Evolutionary conservation across 2,113 vertebrate genomes (phyloP).

Genomic region (Labeo rohita): DNA sequence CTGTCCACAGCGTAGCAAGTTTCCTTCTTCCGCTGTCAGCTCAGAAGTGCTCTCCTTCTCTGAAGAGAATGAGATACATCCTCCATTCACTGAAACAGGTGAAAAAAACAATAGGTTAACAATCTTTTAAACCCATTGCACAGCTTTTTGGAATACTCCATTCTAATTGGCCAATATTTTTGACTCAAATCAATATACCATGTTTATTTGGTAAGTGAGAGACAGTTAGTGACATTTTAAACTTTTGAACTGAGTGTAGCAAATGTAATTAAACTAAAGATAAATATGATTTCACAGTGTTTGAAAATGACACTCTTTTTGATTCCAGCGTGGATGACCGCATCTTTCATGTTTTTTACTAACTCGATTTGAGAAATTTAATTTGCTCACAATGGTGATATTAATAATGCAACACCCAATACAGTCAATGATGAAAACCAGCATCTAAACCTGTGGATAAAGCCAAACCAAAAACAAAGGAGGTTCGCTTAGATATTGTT

Average conservation of each 20-base stretch:
- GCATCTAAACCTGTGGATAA: constrained; percentile 57
- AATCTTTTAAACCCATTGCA: background rate
- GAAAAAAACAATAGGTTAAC: background rate
- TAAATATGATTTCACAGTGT: constrained; percentile 26
- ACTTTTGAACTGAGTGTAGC: background rate
- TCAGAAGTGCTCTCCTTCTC: constrained; percentile 80
- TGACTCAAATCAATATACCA: background rate
- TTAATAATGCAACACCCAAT: constrained; percentile 67
- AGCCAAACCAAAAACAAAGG: constrained; percentile 12
- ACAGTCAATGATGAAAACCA: constrained; percentile 60
- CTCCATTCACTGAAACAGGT: constrained; percentile 78
- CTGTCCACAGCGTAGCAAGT: constrained; percentile 78
- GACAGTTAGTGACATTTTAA: background rate
- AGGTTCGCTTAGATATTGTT: background rate
- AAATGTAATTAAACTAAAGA: constrained; percentile 19
- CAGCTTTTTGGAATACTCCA: background rate
- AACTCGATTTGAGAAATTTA: constrained; percentile 77
- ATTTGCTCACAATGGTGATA: constrained; percentile 73
- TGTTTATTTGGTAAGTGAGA: background rate
- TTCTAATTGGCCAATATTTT: background rate
- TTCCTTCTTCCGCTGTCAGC: constrained; percentile 70
- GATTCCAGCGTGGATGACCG: constrained; percentile 57
- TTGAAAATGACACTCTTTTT: constrained; percentile 68
- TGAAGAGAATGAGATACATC: constrained; percentile 73
- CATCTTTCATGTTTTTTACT: constrained; percentile 62